phyloP scores from a whole-genome alignment of 92 coral and sea anemone genomes.

The Phymanthus crucifer region DNA sequence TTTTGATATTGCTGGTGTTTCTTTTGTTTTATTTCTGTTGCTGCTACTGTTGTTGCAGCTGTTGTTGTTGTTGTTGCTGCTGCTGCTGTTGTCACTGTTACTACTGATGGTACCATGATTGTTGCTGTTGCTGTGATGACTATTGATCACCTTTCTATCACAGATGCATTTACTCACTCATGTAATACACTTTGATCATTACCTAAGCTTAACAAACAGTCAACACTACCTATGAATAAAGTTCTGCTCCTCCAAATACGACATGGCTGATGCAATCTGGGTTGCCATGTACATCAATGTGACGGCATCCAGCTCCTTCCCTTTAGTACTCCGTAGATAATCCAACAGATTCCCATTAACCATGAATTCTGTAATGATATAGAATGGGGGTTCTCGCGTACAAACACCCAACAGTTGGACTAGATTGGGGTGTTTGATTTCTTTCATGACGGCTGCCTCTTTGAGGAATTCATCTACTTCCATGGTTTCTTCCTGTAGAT shows the following conservation, averaged over 20 bases:
- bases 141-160: not conserved
- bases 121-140: not conserved
- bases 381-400: slow-evolving; percentile 96
- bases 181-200: not conserved
- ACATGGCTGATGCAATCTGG: slow-evolving; percentile 93
- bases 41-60: not conserved
- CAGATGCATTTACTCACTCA: not conserved
- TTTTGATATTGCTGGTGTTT: too few species aligned
- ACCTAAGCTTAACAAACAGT: too few species aligned
- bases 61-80: not conserved
- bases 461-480: slow-evolving; percentile 95
- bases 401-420: slow-evolving; percentile 96
- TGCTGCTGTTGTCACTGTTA: not conserved
- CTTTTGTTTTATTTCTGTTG: not conserved
- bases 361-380: slow-evolving; percentile 95
- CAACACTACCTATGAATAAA: slow-evolving; percentile 86
- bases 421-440: slow-evolving; percentile 79
- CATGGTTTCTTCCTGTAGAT: slow-evolving; percentile 94
- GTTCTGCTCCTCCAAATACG: slow-evolving; percentile 84
- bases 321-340: slow-evolving; percentile 82
- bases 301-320: slow-evolving; percentile 87
- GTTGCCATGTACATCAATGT: slow-evolving; percentile 95
- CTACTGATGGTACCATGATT: not conserved
- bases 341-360: slow-evolving; percentile 89
- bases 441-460: slow-evolving; percentile 96